Base-by-base conservation (phyloP, 2,888 invertebrate species). In the Phymatocera aterrima region DNA sequence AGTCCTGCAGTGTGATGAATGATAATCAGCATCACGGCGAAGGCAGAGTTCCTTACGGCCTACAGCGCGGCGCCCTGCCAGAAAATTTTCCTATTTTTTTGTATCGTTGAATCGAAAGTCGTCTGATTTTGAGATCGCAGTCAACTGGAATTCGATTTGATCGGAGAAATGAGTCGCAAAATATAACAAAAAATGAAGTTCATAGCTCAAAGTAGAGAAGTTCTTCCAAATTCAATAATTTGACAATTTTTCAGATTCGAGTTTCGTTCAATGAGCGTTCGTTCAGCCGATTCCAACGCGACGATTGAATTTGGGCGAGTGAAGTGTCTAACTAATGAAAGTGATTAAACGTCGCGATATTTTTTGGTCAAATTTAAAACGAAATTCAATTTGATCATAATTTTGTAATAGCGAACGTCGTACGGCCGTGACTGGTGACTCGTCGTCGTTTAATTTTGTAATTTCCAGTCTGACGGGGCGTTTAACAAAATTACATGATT, bases 401-500 rank as follows among this genome's bases (percentile, higher is more conserved):
- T 54, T n/a, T n/a, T n/a, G n/a, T 28, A 10, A 3, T 12, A 28
- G 57, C 10, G 46, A 68, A n/a, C 46, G 68, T 68, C 65, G 65
- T 43, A 24, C 21, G 1, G 1, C 24, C 34, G 72, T 8, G n/a
- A n/a, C 46, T 68, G 37, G 31, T 18, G 64, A 34, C 64, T 40
- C 37, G 61, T 18, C 34, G 51, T 48, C 72, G 72, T 51, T 72
- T 72, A 84, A 86, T 84, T 84, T 81, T 82, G 83, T 82, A 84
- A 85, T 87, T 84, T 82, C n/a, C 80, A 72, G 57, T 81, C 79
- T 79, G 83, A 81, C 84, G 80, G 40, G 34, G 78, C 81, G 81
- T 79, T 83, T 87, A 85, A 87, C 81, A 48, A 80, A 80, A 83
- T 87, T 84, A 87, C 70, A 81, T 81, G 80, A 83, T 86, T 85